Percentiles rank a stretch among this genome's conserved stretches.
Evolutionary conservation across 2,888 invertebrate genomes (phyloP).

Genomic region (Cyrtodaria siliqua): DNA sequence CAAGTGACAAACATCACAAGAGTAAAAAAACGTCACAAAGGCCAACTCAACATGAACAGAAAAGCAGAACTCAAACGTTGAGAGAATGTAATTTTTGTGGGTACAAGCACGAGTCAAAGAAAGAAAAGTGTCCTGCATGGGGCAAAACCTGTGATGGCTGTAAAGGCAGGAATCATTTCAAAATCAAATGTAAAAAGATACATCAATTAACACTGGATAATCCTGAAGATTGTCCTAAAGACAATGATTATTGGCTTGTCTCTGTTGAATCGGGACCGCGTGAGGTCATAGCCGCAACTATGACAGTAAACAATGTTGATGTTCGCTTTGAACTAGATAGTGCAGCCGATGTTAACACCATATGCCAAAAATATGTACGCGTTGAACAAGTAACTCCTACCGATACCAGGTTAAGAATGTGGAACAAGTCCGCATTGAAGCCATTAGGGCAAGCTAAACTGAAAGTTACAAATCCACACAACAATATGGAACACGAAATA

Average conservation of each 20-base stretch:
- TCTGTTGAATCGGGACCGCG: background rate
- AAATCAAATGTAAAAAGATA: slow-evolving; percentile 19
- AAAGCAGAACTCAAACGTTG: background rate
- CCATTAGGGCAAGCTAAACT: slow-evolving; percentile 34
- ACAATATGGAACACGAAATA: background rate
- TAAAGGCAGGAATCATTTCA: slow-evolving; percentile 57
- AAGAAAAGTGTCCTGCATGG: slow-evolving; percentile 61
- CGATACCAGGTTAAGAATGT: slow-evolving; percentile 34
- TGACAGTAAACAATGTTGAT: slow-evolving; percentile 30
- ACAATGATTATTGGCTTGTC: slow-evolving; percentile 18
- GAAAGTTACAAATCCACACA: slow-evolving; percentile 38
- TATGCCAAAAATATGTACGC: slow-evolving; percentile 18
- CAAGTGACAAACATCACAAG: background rate
- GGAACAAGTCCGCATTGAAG: slow-evolving; percentile 34
- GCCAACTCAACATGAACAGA: background rate
- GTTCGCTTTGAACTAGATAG: slow-evolving; percentile 36
- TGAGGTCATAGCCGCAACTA: slow-evolving; percentile 14
- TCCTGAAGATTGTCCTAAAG: background rate
- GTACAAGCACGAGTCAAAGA: slow-evolving; percentile 41
- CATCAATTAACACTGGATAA: background rate
- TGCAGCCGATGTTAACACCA: slow-evolving; percentile 34
- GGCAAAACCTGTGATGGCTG: slow-evolving; percentile 57
- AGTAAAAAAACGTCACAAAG: background rate
- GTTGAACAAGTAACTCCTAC: slow-evolving; percentile 7
- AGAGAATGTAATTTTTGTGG: slow-evolving; percentile 54